Conservation (phyloP, 2,888 invertebrate species). For the Tetramorium bicarinatum region DNA sequence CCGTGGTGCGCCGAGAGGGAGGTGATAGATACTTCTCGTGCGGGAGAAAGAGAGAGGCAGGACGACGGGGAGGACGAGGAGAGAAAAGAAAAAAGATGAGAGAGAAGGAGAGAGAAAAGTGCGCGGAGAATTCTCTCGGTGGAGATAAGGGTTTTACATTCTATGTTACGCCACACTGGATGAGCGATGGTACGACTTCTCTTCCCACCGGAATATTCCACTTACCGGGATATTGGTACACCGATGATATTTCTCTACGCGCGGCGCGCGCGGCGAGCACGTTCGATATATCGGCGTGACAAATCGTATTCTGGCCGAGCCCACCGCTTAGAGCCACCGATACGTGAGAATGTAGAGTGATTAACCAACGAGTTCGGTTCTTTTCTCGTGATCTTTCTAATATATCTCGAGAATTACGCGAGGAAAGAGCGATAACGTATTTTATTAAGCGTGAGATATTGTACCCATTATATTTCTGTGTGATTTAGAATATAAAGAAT, state of each 20-base stretch:
- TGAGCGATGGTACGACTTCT: constrained; percentile 75
- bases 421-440: background rate
- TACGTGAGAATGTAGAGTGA: background rate
- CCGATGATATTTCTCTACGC: constrained; percentile 68
- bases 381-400: background rate
- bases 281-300: constrained; percentile 65
- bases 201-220: constrained; percentile 72
- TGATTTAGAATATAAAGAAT: background rate
- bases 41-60: constrained; percentile 32
- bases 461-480: background rate
- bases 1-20: constrained; percentile 15
- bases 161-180: constrained; percentile 67
- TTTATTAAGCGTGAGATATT: background rate
- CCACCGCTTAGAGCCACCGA: constrained; percentile 22
- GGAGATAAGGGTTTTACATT: constrained; percentile 74
- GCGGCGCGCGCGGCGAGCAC: constrained; percentile 58
- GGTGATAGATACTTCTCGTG: constrained; percentile 60
- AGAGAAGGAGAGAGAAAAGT: constrained; percentile 26
- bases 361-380: background rate
- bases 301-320: constrained; percentile 61
- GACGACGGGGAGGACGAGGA: background rate
- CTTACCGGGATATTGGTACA: constrained; percentile 74
- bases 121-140: constrained; percentile 57
- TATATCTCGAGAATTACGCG: background rate
- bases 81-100: constrained; percentile 1